A percentile compares a stretch with the other conserved stretches of the same genome.
Conservation (phyloP, 1,140 invertebrate species). For the Drosophila ficusphila region DNA sequence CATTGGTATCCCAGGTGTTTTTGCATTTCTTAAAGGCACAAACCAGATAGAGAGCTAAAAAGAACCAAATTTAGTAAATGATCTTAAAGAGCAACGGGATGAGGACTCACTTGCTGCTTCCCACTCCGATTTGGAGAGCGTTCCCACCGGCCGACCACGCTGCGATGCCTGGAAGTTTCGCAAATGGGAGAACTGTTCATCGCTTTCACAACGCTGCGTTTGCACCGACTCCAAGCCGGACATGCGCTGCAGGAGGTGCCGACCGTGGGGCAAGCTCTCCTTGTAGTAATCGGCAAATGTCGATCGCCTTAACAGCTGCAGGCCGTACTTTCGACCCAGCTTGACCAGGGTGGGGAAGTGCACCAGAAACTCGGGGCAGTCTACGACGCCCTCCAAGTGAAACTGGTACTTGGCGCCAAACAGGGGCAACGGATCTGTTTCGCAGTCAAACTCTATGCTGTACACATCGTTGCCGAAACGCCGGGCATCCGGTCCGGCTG, state of each 20-base stretch:
- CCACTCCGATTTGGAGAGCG: slow-evolving; percentile 96
- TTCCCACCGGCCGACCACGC: slow-evolving; percentile 87
- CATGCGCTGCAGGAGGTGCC: slow-evolving; percentile 89
- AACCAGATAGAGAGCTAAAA: slow-evolving; percentile 92
- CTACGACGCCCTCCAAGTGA: slow-evolving; percentile 96
- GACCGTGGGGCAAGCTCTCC: slow-evolving; percentile 85
- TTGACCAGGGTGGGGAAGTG: slow-evolving; percentile 94
- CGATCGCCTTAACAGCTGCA: slow-evolving; percentile 90
- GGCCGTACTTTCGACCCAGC: slow-evolving; percentile 91
- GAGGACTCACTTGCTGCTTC: slow-evolving; percentile 92
- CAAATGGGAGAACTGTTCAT: slow-evolving; percentile 91
- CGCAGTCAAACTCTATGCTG: slow-evolving; percentile 91
- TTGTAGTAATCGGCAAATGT: slow-evolving; percentile 94
- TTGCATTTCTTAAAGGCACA: slow-evolving; percentile 94
- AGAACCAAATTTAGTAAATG: neutral
- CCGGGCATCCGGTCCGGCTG: slow-evolving; percentile 86
- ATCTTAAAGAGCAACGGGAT: accelerated
- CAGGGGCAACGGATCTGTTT: slow-evolving; percentile 89
- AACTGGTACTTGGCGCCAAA: slow-evolving; percentile 99
- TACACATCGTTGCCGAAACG: slow-evolving; percentile 95
- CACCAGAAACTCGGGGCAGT: slow-evolving; percentile 99
- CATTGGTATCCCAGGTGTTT: slow-evolving; percentile 87
- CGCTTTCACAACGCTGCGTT: slow-evolving; percentile 85
- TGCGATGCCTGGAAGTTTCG: slow-evolving; percentile 81
- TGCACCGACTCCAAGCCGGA: slow-evolving; percentile 90